These are phyloP conservation scores for Nowickia ferox DNA, from an alignment of 2,888 invertebrate species.

Conservation along the genomic window DNA sequence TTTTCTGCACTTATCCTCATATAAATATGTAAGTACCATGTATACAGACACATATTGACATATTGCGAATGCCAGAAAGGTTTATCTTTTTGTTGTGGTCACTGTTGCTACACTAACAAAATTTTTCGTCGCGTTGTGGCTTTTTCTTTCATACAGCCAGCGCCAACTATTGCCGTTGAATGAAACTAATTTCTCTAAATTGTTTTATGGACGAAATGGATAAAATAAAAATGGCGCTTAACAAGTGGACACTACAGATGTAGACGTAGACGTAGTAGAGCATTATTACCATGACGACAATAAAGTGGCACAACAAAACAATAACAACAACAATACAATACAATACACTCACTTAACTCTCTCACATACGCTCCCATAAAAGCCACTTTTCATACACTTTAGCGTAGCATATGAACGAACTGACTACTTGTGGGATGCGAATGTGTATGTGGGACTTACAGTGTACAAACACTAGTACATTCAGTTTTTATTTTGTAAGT, in stretches of 20 bases:
- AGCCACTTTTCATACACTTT: not conserved
- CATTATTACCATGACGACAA: conserved; percentile 71
- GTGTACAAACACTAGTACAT: conserved; percentile 19
- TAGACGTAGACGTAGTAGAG: conserved; percentile 60
- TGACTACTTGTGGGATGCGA: not conserved
- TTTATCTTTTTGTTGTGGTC: conserved; percentile 52
- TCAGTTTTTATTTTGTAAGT: not conserved
- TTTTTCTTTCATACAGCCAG: conserved; percentile 11
- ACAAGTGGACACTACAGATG: conserved; percentile 69
- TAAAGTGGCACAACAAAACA: conserved; percentile 63
- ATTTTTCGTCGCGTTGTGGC: not conserved
- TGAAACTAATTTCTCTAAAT: conserved; percentile 50
- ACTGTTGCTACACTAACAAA: conserved; percentile 47
- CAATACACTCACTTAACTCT: conserved; percentile 43
- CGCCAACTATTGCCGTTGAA: conserved; percentile 50
- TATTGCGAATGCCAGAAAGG: not conserved
- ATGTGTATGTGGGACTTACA: conserved; percentile 29
- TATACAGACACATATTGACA: no score
- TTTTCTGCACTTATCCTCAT: not conserved
- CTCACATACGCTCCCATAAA: conserved; percentile 12
- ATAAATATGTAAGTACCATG: not conserved
- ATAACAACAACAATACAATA: conserved; percentile 42
- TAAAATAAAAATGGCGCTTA: conserved; percentile 42
- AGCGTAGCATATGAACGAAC: conserved; percentile 53
- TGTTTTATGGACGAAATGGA: conserved; percentile 16